phyloP scores from a whole-genome alignment of 1,140 invertebrate species.

The Metaphire vulgaris region DNA sequence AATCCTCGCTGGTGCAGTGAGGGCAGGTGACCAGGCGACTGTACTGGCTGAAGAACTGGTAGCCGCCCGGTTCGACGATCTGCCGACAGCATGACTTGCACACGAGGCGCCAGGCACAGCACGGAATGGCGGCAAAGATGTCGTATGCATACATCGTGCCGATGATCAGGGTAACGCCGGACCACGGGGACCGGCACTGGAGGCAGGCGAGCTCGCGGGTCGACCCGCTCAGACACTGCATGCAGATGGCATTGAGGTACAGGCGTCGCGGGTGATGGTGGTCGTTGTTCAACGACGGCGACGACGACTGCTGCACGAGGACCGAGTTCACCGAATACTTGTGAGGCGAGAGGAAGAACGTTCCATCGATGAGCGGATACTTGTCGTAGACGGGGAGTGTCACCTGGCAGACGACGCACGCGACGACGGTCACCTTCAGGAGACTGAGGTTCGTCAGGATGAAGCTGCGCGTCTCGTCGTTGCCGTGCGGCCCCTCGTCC shows the following conservation, averaged over 20 bases:
- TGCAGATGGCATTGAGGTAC: conserved; percentile 62
- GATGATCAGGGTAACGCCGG: conserved; percentile 81
- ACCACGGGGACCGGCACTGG: conserved; percentile 79
- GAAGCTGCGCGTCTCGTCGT: conserved; percentile 73
- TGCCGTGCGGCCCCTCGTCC: conserved; percentile 91
- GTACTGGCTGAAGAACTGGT: conserved; percentile 91
- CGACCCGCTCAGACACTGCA: conserved; percentile 59
- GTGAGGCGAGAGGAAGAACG: conserved; percentile 65
- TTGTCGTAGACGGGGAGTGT: conserved; percentile 82
- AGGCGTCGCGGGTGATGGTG: conserved; percentile 52
- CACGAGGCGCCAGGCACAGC: conserved; percentile 82
- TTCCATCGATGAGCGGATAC: conserved; percentile 87
- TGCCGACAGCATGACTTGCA: conserved; percentile 44
- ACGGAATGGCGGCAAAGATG: conserved; percentile 91
- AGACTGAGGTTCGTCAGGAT: conserved; percentile 43
- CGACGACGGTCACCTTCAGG: conserved; percentile 39
- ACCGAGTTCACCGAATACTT: conserved; percentile 6
- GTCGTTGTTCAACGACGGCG: too few relatives aligned
- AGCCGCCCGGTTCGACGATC: conserved; percentile 52
- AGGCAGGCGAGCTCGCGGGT: conserved; percentile 65
- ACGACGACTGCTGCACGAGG: neutral
- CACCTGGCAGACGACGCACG: conserved; percentile 72
- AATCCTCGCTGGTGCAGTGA: conserved; percentile 81
- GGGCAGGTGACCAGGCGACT: conserved; percentile 84
- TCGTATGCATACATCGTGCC: conserved; percentile 97